Percentiles rank a stretch among this genome's conserved stretches.
Evolutionary conservation across 1,140 invertebrate genomes (phyloP).

Genomic region (Sarcophaga peregrina): DNA sequence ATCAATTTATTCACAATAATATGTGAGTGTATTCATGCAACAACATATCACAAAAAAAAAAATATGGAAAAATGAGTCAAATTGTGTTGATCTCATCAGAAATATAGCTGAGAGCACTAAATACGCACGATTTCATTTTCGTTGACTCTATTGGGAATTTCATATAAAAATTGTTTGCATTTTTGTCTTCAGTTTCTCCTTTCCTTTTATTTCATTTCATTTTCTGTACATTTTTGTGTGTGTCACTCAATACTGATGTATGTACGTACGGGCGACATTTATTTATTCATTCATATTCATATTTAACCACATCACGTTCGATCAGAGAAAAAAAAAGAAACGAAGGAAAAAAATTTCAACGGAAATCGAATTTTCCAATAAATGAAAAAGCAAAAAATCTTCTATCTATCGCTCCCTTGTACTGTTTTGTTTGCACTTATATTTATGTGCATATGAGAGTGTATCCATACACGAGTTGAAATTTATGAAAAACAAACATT

Average conservation of each 20-base stretch:
- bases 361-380: constrained; percentile 18
- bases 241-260: not conserved
- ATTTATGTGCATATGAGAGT: not conserved
- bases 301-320: constrained; percentile 20
- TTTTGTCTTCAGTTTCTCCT: not conserved
- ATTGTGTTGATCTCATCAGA: not conserved
- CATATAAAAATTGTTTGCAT: not conserved
- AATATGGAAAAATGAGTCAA: not conserved
- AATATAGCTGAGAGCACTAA: not conserved
- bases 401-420: not conserved
- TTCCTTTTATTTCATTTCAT: too few species aligned
- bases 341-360: too few species aligned
- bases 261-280: not conserved
- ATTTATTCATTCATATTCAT: constrained; percentile 9
- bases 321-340: not conserved
- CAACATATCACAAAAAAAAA: not conserved
- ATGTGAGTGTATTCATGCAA: too few species aligned
- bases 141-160: constrained; percentile 6
- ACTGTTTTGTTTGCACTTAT: not conserved
- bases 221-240: too few species aligned
- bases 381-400: not conserved
- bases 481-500: not conserved
- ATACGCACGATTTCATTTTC: constrained; percentile 21
- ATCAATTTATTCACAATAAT: too few species aligned
- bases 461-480: not conserved